phyloP scores from a whole-genome alignment of 92 coral and sea anemone species.

The Parazoanthus atlanticus region DNA sequence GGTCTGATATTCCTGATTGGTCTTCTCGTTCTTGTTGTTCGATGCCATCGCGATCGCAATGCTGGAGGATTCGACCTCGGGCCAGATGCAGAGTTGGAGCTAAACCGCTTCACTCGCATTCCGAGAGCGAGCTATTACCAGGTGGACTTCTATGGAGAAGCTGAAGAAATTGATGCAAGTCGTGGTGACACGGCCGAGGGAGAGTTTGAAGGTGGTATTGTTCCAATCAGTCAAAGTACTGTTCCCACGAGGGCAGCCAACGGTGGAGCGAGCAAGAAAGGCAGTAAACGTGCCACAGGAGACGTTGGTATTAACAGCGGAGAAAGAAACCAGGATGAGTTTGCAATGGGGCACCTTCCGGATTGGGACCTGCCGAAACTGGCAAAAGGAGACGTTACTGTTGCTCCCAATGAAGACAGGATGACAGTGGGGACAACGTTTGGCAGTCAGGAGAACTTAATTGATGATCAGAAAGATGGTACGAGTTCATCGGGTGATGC shows the following conservation, averaged over 20 bases:
- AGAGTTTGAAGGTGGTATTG: conserved; percentile 65
- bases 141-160: conserved; percentile 85
- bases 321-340: conserved; percentile 49
- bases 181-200: conserved; percentile 51
- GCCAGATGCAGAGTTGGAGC: conserved; percentile 68
- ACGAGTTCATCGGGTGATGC: conserved; percentile 32
- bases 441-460: conserved; percentile 26
- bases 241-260: background rate
- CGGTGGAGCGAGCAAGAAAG: conserved; percentile 15
- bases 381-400: conserved; percentile 57
- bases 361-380: conserved; percentile 89
- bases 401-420: conserved; percentile 36
- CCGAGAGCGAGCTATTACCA: conserved; percentile 65
- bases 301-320: conserved; percentile 26
- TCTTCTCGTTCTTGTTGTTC: conserved; percentile 58
- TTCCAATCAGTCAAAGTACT: conserved; percentile 46
- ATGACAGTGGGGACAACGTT: conserved; percentile 13
- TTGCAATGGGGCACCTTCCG: conserved; percentile 77
- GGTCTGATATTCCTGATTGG: conserved; percentile 83
- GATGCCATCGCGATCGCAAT: conserved; percentile 79
- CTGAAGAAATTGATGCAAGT: conserved; percentile 76
- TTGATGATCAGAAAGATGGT: conserved; percentile 3
- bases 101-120: conserved; percentile 68
- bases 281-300: background rate
- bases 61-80: conserved; percentile 67